Evolutionary conservation across 2,113 vertebrate genomes (phyloP).

Genomic region (Isurus oxyrinchus): DNA sequence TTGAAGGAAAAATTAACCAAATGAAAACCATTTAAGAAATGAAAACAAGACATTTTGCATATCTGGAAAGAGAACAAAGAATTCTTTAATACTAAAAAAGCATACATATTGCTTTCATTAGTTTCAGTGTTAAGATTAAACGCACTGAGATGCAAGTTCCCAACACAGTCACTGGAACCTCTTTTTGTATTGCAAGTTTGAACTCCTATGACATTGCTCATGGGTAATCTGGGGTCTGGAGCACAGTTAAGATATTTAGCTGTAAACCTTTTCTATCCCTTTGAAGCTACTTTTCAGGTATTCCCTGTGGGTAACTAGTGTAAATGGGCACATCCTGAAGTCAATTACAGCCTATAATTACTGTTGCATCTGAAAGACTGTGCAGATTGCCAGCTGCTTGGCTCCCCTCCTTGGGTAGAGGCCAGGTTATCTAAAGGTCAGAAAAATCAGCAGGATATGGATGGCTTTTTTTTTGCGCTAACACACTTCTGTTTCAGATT

Average conservation of each 20-base stretch:
- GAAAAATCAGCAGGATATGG: conserved; percentile 1
- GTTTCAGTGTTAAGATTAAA: conserved; percentile 36
- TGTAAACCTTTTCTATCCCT: not conserved
- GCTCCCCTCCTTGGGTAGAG: conserved; percentile 11
- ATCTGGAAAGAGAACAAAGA: conserved; percentile 30
- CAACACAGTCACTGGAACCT: not conserved
- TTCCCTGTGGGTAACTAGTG: conserved; percentile 4
- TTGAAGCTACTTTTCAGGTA: conserved; percentile 7
- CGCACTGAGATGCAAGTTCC: conserved; percentile 13
- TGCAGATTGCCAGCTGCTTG: conserved; percentile 6
- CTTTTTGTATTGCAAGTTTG: not conserved
- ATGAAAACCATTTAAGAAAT: conserved; percentile 37
- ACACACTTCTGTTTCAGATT: not conserved
- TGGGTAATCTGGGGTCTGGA: not conserved
- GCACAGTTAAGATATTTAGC: not conserved
- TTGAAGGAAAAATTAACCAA: conserved; percentile 19
- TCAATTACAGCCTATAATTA: conserved; percentile 26
- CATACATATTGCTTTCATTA: conserved; percentile 31
- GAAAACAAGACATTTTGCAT: conserved; percentile 19
- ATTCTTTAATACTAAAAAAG: not conserved
- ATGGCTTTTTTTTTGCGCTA: not conserved
- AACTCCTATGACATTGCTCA: conserved; percentile 5
- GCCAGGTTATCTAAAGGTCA: conserved; percentile 26
- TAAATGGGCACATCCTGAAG: conserved; percentile 22
- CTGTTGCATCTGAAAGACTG: not conserved